Evolutionary conservation across 2,797 vertebrate genomes (phyloP), one percentile per base, ranked within the genome.

Genomic region (Labroides dimidiatus): DNA sequence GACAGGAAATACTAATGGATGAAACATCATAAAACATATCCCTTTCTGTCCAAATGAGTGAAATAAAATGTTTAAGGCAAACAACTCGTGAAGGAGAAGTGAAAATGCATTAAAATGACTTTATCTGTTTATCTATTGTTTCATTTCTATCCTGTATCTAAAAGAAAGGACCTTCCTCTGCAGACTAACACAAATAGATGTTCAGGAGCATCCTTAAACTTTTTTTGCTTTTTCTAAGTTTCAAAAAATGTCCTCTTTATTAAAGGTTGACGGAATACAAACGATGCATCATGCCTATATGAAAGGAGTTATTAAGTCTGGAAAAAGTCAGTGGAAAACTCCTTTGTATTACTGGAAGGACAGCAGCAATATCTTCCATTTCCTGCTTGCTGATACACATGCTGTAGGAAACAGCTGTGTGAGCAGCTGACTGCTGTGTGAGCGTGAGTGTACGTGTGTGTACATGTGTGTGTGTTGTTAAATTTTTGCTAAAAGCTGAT

Each of bases 401-500:
- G 39, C 47, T 75, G 61, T 55, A 84, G 58, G 80, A 89, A 83
- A 66, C 75, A 73, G 75, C 78, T 72, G 67, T 66, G 48, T 69
- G 63, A 72, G 64, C 59, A 30, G 49, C 77, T 72, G 82, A 91
- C 61, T 80, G 66, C 43, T 66, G 69, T 63, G 82, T 82, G 69
- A 84, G 90, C 89, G 30, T 33, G 30, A 4, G 30, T 33, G 30
- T 33, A 7, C 8, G 30, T 33, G 30, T 33, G 30, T 33, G 30
- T 33, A 7, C 8, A 7, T 33, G 30, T 8, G 30, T 33, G 30
- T 33, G 30, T 33, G 72, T 76, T 85, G 81, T 87, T 78, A 87
- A 76, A 84, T 69, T 72, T 82, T 81, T 64, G 75, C 81, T 75
- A 66, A 62, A 68, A 77, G 74, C 66, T 54, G 30, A 68, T 80